Conservation (phyloP, 2,888 invertebrate species). For the Eumacrocentrus americanus region DNA sequence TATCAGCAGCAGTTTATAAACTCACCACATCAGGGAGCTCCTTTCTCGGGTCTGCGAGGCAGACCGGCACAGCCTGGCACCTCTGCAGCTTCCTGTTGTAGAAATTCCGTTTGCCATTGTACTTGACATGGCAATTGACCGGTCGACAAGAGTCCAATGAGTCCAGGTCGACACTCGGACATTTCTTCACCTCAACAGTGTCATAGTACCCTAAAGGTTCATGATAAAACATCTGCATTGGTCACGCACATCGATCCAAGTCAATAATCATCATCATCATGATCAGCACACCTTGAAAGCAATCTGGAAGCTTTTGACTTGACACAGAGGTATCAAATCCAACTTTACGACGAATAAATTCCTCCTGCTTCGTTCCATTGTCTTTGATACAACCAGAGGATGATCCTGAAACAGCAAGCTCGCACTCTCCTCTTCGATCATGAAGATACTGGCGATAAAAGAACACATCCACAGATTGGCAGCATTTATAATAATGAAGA, state of each 20-base stretch:
- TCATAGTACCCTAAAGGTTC: too few relatives aligned
- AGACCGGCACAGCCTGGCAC: slow-evolving; percentile 57
- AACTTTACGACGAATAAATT: too few relatives aligned
- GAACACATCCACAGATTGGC: slow-evolving; percentile 7
- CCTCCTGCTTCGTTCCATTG: slow-evolving; percentile 35
- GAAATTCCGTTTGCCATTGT: slow-evolving; percentile 64
- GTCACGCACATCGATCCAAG: too few relatives aligned
- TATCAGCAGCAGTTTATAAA: too few relatives aligned
- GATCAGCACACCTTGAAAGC: too few relatives aligned
- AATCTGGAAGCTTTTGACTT: too few relatives aligned
- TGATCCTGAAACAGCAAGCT: slow-evolving; percentile 34
- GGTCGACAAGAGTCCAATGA: slow-evolving; percentile 63
- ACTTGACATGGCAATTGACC: slow-evolving; percentile 65
- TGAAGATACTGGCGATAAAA: slow-evolving; percentile 35
- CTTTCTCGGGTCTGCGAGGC: slow-evolving; percentile 50
- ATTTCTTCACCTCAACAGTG: too few relatives aligned
- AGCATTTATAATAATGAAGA: slow-evolving; percentile 22
- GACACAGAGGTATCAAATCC: too few relatives aligned
- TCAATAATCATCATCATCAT: too few relatives aligned
- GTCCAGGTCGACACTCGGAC: slow-evolving; percentile 61
- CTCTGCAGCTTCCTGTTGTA: slow-evolving; percentile 55
- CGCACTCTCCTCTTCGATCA: slow-evolving; percentile 40
- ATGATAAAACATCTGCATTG: too few relatives aligned
- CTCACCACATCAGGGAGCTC: slow-evolving; percentile 55
- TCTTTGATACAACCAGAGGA: slow-evolving; percentile 32